These are phyloP conservation scores for Kryptopterus vitreolus DNA, from an alignment of 2,797 vertebrate genomes.

Conservation along the genomic window DNA sequence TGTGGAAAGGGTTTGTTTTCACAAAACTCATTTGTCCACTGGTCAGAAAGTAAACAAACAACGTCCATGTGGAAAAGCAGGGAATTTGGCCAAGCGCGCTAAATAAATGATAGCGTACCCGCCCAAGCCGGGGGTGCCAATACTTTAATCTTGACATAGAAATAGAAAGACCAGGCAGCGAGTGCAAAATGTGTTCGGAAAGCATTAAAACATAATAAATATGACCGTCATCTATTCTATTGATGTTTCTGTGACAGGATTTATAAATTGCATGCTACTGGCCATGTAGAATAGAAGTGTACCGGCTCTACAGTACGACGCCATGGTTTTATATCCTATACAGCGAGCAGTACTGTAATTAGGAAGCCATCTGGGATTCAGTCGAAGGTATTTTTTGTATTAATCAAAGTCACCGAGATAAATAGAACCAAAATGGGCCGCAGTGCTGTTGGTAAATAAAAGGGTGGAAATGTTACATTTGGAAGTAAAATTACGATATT, in stretches of 20 bases:
- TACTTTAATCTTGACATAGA: background rate
- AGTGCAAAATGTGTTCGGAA: background rate
- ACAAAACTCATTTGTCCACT: background rate
- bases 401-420: background rate
- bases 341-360: background rate
- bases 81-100: background rate
- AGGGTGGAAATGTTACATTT: background rate
- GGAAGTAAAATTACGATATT: background rate
- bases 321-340: background rate
- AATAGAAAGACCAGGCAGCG: background rate
- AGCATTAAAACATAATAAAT: background rate
- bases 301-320: background rate
- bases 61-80: background rate
- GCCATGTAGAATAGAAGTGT: background rate
- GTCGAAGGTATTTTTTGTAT: background rate
- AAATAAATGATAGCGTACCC: background rate
- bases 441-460: background rate
- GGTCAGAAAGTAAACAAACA: constrained; percentile 3
- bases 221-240: background rate
- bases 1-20: background rate
- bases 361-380: background rate
- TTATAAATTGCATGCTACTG: constrained; percentile 9
- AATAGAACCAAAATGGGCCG: background rate
- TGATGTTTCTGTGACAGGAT: background rate
- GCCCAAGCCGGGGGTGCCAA: background rate